Percentiles rank a stretch among this genome's conserved stretches.
phyloP scores from a whole-genome alignment of 2,797 vertebrate genomes.

The Atherinosoma microstoma region DNA sequence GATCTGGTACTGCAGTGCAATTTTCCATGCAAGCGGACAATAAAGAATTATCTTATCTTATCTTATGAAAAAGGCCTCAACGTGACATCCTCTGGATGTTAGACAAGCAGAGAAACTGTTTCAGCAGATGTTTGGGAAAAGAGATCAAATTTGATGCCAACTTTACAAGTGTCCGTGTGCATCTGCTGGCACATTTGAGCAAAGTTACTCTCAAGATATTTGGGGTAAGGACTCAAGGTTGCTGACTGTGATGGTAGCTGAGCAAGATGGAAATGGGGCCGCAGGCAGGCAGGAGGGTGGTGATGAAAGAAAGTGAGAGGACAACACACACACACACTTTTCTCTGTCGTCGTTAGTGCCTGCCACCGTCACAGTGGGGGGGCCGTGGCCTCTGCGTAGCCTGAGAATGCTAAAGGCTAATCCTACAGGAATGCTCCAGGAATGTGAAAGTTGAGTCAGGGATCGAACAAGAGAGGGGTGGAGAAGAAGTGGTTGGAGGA shows the following conservation, averaged over 20 bases:
- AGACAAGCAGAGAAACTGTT: not conserved
- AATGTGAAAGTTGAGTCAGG: slow-evolving; percentile 85
- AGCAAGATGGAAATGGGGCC: slow-evolving; percentile 48
- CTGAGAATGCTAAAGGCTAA: slow-evolving; percentile 81
- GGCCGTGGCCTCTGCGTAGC: slow-evolving; percentile 74
- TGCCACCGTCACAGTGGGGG: slow-evolving; percentile 78
- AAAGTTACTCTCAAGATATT: slow-evolving; percentile 23
- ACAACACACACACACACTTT: slow-evolving; percentile 43
- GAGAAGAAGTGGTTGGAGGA: slow-evolving; percentile 46
- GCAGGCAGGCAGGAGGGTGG: slow-evolving; percentile 38
- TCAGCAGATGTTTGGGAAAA: not conserved
- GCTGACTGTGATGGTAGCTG: slow-evolving; percentile 60
- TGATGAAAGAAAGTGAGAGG: slow-evolving; percentile 69
- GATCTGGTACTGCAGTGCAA: too few relatives aligned
- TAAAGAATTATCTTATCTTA: too few relatives aligned
- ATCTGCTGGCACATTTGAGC: slow-evolving; percentile 18
- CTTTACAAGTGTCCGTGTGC: slow-evolving; percentile 2
- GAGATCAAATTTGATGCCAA: not conserved
- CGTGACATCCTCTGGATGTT: not conserved
- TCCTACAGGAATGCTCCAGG: slow-evolving; percentile 81
- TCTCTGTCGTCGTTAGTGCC: slow-evolving; percentile 72
- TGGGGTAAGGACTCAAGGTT: slow-evolving; percentile 20
- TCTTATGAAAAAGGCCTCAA: not conserved
- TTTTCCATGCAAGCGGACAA: too few relatives aligned
- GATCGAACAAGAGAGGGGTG: slow-evolving; percentile 79